phyloP scores from a whole-genome alignment of 2,888 invertebrate species.

The Morpho achilles region DNA sequence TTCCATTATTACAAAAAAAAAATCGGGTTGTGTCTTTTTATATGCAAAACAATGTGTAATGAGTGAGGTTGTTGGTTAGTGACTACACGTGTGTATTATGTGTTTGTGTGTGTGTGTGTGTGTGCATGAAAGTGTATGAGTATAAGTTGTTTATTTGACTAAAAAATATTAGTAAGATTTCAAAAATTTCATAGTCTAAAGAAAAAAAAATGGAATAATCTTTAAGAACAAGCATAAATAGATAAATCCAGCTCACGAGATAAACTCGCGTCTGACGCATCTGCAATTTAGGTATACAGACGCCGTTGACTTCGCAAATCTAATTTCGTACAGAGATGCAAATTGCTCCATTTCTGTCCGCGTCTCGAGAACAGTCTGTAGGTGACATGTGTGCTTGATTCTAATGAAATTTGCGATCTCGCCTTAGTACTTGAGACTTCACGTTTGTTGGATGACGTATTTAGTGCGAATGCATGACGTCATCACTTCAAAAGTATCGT shows the following conservation, averaged over 20 bases:
- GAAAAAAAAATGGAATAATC: too few relatives aligned
- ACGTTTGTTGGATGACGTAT: slow-evolving; percentile 8
- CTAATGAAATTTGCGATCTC: slow-evolving; percentile 6
- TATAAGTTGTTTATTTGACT: too few relatives aligned
- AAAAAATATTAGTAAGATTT: too few relatives aligned
- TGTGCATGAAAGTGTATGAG: too few relatives aligned
- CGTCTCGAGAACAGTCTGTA: slow-evolving; percentile 9
- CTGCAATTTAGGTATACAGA: slow-evolving; percentile 23
- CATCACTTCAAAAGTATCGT: neutral
- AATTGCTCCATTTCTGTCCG: slow-evolving; percentile 40
- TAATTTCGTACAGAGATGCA: slow-evolving; percentile 48
- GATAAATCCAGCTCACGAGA: slow-evolving; percentile 7
- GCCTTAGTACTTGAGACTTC: slow-evolving; percentile 10
- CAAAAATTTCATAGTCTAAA: too few relatives aligned
- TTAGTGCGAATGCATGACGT: slow-evolving; percentile 2
- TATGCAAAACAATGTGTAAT: too few relatives aligned
- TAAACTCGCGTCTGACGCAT: slow-evolving; percentile 27
- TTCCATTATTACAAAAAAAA: too few relatives aligned
- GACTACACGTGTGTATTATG: too few relatives aligned
- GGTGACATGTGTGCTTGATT: slow-evolving; percentile 5
- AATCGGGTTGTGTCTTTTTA: too few relatives aligned
- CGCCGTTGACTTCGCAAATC: slow-evolving; percentile 44
- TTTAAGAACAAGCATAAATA: too few relatives aligned
- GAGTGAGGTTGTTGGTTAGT: too few relatives aligned
- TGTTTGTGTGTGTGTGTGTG: too few relatives aligned